Evolutionary conservation across 2,888 invertebrate species (phyloP), one percentile per base, ranked within the genome.

Genomic region (Pheosia tremula): DNA sequence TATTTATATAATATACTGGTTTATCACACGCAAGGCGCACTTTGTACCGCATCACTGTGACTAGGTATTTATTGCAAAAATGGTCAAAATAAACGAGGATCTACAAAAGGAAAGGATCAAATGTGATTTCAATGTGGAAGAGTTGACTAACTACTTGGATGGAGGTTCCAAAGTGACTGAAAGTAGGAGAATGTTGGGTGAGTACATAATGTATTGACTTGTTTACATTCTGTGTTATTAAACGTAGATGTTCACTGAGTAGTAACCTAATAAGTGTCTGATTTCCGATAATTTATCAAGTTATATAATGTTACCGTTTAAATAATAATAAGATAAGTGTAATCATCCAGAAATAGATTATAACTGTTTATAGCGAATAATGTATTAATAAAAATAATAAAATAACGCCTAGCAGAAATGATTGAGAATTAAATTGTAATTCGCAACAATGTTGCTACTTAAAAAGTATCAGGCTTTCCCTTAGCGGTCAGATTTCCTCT

Each of bases 71-170:
- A 9, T 9, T 50, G 5, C 24, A 39, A 55, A 55, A 55, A 55
- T 55, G 55, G 9, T 7, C 50, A 80, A 79, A 74, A 85, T 96
- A 8, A 97, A 96, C 84, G 89, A 94, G 60, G 97, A 97, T 89
- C 91, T 97, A 63, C 87, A 91, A 62, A 95, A 89, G 65, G 97
- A 97, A 85, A 94, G 97, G 58, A 88, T 94, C 45, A 96, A 95
- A 71, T 97, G 97, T 79, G 94, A 94, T 56, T 97, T 97, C 82
- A 90, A 96, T 84, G 88, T 95, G 0, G 87, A 94, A 67, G 98
- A 98, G 85, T 90, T 98, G 71, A 97, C 97, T 0, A 88, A 96
- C 79, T 95, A 96, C 74, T 89, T 97, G 72, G 97, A 97, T 84
- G 97, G 97, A 6, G 95, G 96, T 7, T 86, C 85, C 53, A 91